Base-by-base conservation (phyloP, 2,797 vertebrate genomes). In the Synaphobranchus kaupii region DNA sequence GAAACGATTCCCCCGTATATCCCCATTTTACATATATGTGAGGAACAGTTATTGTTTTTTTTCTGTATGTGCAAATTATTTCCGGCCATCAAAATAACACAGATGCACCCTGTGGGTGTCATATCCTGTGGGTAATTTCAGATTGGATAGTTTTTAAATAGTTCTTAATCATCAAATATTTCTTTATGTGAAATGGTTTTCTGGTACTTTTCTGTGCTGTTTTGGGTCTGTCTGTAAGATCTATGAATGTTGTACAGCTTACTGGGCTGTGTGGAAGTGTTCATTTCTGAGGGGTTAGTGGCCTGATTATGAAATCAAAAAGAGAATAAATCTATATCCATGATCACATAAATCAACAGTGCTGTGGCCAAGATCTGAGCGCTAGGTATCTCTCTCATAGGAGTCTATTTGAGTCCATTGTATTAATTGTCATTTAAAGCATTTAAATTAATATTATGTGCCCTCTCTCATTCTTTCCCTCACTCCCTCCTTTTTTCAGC, bases 401-500 rank as follows among this genome's bases (percentile, higher is more conserved):
- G 13, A 8, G 60, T 28, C 60, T 7, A 25, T n/a, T 8, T n/a
- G 1, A 66, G 60, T n/a, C n/a, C 1, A 25, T 66, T n/a, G 60
- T 28, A n/a, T n/a, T 56, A 3, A 22, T 66, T 66, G 25, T 8
- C 0, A n/a, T 66, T 1, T 2, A 9, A 66, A 66, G 60, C n/a
- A 6, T 66, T 9, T 66, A n/a, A 66, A 10, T 66, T 0, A 10
- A 0, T 66, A n/a, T 66, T 6, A 66, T 22, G 0, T 25, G 6
- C 68, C 15, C 15, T 22, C 15, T 80, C 20, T 48, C 34, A 13
- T 10, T 34, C 44, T 84, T n/a, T 85, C 8, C 8, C 90, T 85
- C 8, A 5, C 90, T n/a, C 84, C 0, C 89, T 91, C 15, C 10
- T 89, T 76, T 78, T 71, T 90, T 60, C 84, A 99, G 98, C 90